Percentiles rank a stretch among this genome's conserved stretches.
Evolutionary conservation across 2,113 vertebrate species (phyloP).

Genomic region (Etheostoma spectabile): DNA sequence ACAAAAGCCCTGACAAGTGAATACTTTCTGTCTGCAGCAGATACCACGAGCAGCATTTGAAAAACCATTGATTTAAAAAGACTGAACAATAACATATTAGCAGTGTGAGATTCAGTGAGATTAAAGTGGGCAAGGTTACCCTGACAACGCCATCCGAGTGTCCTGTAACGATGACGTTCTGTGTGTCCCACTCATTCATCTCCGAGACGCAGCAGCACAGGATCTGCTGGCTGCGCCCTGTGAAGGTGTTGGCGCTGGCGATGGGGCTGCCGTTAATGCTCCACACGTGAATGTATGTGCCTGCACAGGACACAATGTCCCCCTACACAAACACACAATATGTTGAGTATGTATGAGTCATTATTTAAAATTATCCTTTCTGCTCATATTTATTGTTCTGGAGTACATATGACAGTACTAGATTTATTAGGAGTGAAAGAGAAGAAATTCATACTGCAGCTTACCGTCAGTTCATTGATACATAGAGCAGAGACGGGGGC

Average conservation of each 20-base stretch:
- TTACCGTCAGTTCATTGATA: conserved; percentile 96
- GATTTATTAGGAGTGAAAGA: neutral
- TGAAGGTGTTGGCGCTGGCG: conserved; percentile 97
- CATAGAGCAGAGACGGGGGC: conserved; percentile 96
- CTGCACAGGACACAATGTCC: conserved; percentile 95
- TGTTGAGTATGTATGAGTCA: neutral
- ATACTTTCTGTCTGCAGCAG: neutral
- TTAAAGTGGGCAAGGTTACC: conserved; percentile 73
- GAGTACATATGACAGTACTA: neutral
- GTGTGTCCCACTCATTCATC: conserved; percentile 99
- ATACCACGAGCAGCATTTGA: neutral
- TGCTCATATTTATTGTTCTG: neutral
- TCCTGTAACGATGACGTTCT: conserved; percentile 97
- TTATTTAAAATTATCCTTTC: no score
- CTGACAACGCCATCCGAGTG: conserved; percentile 97
- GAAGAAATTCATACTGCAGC: conserved; percentile 37
- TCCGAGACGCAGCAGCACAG: conserved; percentile 96
- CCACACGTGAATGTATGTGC: conserved; percentile 97
- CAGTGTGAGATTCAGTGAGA: neutral
- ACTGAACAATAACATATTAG: neutral
- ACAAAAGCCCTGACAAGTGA: neutral
- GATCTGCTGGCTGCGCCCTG: conserved; percentile 96
- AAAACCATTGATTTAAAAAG: neutral
- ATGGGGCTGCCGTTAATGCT: conserved; percentile 98
- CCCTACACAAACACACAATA: conserved; percentile 81